Evolutionary conservation across 1,140 invertebrate genomes (phyloP), one percentile per base, ranked within the genome.

Genomic region (Luehdorfia chinensis): DNA sequence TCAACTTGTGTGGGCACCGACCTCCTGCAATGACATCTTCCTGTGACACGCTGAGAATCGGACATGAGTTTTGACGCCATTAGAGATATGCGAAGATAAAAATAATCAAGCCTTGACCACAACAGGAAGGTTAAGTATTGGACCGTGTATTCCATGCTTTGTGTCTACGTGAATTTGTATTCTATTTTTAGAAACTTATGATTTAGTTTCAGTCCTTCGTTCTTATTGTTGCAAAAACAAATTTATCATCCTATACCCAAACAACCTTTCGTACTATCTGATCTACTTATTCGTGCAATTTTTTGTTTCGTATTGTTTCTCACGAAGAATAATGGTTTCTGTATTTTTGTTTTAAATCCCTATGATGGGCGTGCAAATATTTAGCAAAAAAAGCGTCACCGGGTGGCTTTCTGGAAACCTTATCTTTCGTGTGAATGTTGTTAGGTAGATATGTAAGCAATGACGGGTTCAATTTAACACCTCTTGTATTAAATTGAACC

Each of bases 21-120:
- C 76, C 67, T 68, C 75, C 66, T 72, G 64, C 67, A 7, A 68
- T 61, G 55, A 52, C 44, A 79, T 66, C 74, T 85, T 85, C 79
- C 81, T 84, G 81, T 81, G 59, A 64, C 81, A 81, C 68, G 74
- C 72, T 59, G 78, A 50, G 81, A 46, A 44, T 63, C 69, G 74
- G 78, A 85, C 81, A 85, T 67, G 57, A 61, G 71, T 81, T 85
- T 85, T 85, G 81, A 85, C 79, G 70, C 81, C 71, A 75, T 81
- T 76, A 76, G 33, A 71, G 81, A 85, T 84, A 78, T 55, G 32
- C 30, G 25, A 34, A 77, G 76, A 85, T 83, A 85, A 83, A 67
- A 71, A 78, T 81, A 83, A 83, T 85, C 78, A 83, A 59, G 52
- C 47, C 56, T 73, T 83, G 77, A 80, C 81, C 81, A 76, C 73